These are phyloP conservation scores for Caenorhabditis uteleia DNA, from an alignment of 2,888 invertebrate genomes.

Conservation along the genomic window DNA sequence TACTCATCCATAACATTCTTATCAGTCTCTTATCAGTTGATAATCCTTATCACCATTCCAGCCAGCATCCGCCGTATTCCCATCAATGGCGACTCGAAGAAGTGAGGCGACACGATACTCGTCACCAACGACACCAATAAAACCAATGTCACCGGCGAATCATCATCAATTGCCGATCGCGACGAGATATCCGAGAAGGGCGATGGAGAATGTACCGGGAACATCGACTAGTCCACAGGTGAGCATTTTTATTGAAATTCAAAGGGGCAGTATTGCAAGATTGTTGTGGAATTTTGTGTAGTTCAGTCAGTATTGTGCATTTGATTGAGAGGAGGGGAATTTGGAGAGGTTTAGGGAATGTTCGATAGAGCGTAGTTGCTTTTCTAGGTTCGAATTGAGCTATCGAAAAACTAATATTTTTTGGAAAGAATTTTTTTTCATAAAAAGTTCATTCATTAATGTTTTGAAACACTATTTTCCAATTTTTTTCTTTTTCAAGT, in stretches of 20 bases:
- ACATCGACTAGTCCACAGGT: too few species aligned
- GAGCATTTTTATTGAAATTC: not conserved
- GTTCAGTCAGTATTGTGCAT: too few species aligned
- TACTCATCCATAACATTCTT: not conserved
- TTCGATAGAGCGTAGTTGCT: too few species aligned
- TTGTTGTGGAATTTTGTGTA: too few species aligned
- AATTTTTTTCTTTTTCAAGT: too few species aligned
- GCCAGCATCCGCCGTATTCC: slow-evolving; percentile 36
- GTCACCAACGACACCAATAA: slow-evolving; percentile 66
- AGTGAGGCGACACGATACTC: slow-evolving; percentile 43
- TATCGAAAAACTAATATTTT: too few species aligned
- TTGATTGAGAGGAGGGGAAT: too few species aligned
- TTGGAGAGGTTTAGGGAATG: too few species aligned
- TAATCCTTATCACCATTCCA: slow-evolving; percentile 15
- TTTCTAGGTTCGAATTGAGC: too few species aligned
- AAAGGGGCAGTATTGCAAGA: not conserved
- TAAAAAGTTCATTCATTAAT: too few species aligned
- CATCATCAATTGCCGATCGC: not conserved
- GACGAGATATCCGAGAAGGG: not conserved
- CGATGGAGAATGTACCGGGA: slow-evolving; percentile 8
- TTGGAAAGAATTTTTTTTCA: too few species aligned
- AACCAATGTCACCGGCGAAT: slow-evolving; percentile 33
- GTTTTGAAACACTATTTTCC: too few species aligned
- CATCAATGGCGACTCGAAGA: slow-evolving; percentile 28
- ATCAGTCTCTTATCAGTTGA: slow-evolving; percentile 3